phyloP scores from a whole-genome alignment of 2,888 invertebrate genomes.

The Drosophila flavopinicola region DNA sequence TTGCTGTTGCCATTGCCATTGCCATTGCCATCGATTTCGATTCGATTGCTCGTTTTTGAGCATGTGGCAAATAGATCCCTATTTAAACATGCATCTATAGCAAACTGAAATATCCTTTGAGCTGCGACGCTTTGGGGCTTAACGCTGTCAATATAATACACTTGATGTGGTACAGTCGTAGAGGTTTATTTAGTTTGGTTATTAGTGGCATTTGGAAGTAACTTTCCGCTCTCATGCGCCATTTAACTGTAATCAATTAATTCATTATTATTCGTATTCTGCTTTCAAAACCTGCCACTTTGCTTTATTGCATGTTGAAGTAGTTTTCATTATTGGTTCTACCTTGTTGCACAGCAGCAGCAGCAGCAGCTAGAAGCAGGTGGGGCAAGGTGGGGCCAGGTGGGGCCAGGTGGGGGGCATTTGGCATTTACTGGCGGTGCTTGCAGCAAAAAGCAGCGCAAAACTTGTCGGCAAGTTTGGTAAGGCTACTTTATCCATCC shows the following conservation, averaged over 20 bases:
- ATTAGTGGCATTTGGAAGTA: constrained; percentile 18
- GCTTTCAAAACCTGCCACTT: constrained; percentile 69
- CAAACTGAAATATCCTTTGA: constrained; percentile 53
- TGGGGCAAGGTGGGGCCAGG: neutral
- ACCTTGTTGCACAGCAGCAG: constrained; percentile 56
- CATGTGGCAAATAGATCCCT: constrained; percentile 31
- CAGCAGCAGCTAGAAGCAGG: neutral
- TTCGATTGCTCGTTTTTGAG: constrained; percentile 10
- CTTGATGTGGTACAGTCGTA: constrained; percentile 42
- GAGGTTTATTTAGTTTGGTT: constrained; percentile 38
- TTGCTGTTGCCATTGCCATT: constrained; percentile 18
- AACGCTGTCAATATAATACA: constrained; percentile 25
- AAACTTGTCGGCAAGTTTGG: constrained; percentile 68
- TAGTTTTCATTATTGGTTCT: constrained; percentile 68
- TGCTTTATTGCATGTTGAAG: constrained; percentile 77
- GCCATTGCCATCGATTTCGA: constrained; percentile 2
- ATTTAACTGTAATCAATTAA: constrained; percentile 77
- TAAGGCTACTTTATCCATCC: constrained; percentile 54
- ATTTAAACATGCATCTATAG: constrained; percentile 29
- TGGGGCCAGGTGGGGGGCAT: constrained; percentile 1
- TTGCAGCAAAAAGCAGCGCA: constrained; percentile 46
- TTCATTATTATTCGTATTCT: constrained; percentile 74
- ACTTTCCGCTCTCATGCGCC: constrained; percentile 39
- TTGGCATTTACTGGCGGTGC: constrained; percentile 27
- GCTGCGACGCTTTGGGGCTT: constrained; percentile 35